Base-by-base conservation (phyloP, 2,113 vertebrate species). In the Phodopus roborovskii region DNA sequence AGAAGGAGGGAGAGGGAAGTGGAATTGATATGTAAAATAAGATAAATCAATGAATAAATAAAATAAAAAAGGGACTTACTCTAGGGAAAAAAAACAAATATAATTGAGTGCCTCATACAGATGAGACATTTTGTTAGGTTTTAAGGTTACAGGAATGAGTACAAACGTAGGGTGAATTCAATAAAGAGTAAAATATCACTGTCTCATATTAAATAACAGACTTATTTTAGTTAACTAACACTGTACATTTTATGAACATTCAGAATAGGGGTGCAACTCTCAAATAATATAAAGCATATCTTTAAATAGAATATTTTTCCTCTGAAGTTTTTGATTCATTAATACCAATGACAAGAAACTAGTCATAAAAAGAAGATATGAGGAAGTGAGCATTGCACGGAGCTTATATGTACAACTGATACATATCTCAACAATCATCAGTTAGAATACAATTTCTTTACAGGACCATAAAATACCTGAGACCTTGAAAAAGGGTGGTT, bases 321-420 rank as follows among this genome's bases (percentile, higher is more conserved):
- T 48, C 50, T 88, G 60, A 60, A 74, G 39, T 75, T 98, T 97
- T 98, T 88, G 96, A 97, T 96, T 97, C 75, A 94, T 70, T 91
- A 85, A 96, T 90, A 89, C 66, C 91, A 94, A 92, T 95, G 85
- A 95, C 96, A 97, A 97, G 97, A 97, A 98, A 95, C 94, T 94
- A 70, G 82, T 87, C 91, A 95, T 98, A 97, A 98, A 98, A 96
- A 94, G n/a, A 62, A 98, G 97, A 96, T 97, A 98, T 97, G 91
- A 90, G 77, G 95, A 91, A 97, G 66, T 94, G 73, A 94, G 82
- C 92, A 89, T 95, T 90, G 92, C 82, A 92, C 6, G 96, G 97
- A 98, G 97, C 84, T 96, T 36, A 75, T 17, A 70, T 97, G 26
- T 91, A 81, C 88, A 68, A 95, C 39, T 93, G 93, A 96, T 81